Base-by-base conservation (phyloP, 2,113 vertebrate species). In the Brachyistius frenatus region DNA sequence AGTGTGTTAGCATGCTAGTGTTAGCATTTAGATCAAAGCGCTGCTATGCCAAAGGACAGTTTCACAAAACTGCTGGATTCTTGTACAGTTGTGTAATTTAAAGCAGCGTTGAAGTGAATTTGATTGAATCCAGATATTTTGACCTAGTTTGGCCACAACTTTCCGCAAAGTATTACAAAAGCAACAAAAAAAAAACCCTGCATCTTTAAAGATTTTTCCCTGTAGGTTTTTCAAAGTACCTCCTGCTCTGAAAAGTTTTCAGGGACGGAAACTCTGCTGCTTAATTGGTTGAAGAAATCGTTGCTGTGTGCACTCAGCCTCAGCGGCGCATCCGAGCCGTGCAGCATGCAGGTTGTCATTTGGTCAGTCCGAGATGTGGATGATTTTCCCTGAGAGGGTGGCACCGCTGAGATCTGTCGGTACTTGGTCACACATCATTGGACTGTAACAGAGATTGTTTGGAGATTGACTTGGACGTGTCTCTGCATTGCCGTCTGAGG, bases 341-440 rank as follows among this genome's bases (percentile, higher is more conserved):
- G 39, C 39, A 41, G 39, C 39, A 7, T 41, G 39, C 64, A 52
- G 58, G 72, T 64, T 76, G 76, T 75, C 71, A 60, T 76, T 58
- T 9, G 76, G 75, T 78, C 84, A 53, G 58, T 56, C 31, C 0
- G 5, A 78, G 61, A 68, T 3, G 0, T 14, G 69, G 41, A 15
- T 74, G 52, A 33, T 75, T 66, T 65, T 15, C 72, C 66, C 66
- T 39, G n/a, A 52, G 79, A 75, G 65, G 55, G 53, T 4, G 58
- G 64, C 68, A 50, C 30, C n/a, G 5, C 31, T 54, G 46, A 68
- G 58, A 71, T 55, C 53, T 46, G 67, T 73, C 67, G 62, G 76
- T 58, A 33, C 49, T 32, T 5, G 57, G 81, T 80, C 78, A 63
- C 85, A 44, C 81, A 50, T 71, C 85, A 46, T 1, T 78, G 70